Evolutionary conservation across 1,140 invertebrate species (phyloP), one percentile per base, ranked within the genome.

Genomic region (Saccostrea echinata): DNA sequence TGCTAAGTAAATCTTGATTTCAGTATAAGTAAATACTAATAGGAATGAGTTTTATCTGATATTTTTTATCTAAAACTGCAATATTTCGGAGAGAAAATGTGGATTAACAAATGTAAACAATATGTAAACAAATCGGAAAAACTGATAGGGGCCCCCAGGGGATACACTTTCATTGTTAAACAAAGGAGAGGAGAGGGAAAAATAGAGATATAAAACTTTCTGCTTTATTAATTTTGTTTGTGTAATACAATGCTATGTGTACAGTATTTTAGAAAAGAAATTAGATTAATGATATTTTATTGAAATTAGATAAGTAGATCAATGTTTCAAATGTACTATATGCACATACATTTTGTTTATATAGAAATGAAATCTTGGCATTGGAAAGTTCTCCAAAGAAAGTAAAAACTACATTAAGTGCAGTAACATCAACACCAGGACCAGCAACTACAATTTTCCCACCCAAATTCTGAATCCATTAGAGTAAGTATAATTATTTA

Each of bases 401-500:
- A 43, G 33, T 51, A 0, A 43, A 82, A 82, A 18, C 18, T 30
- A 0, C 30, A n/a, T 13, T 35, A 33, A 55, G 30, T 57, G 55
- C 18, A 13, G 8, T 27, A 21, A 84, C 83, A 21, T 84, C 83
- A 57, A 84, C 83, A 24, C 83, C 83, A 55, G 83, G 51, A 52
- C 83, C 51, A n/a, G 18, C 12, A 52, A 27, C 27, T 84, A 55
- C 43, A 52, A 57, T 33, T 55, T 55, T 84, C 55, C 51, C 16
- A 11, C 51, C 51, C 12, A 57, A 55, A n/a, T n/a, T n/a, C n/a
- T n/a, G n/a, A 82, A 82, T 82, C 80, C 80, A 43, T 82, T 24
- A 21, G 80, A 51, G 35, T 43, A 82, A 82, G 82, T 64, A n/a
- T n/a, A n/a, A n/a, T n/a, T n/a, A n/a, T n/a, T n/a, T n/a, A n/a